Evolutionary conservation across 2,113 vertebrate species (phyloP).

Genomic region (Psilopsiagon aymara): DNA sequence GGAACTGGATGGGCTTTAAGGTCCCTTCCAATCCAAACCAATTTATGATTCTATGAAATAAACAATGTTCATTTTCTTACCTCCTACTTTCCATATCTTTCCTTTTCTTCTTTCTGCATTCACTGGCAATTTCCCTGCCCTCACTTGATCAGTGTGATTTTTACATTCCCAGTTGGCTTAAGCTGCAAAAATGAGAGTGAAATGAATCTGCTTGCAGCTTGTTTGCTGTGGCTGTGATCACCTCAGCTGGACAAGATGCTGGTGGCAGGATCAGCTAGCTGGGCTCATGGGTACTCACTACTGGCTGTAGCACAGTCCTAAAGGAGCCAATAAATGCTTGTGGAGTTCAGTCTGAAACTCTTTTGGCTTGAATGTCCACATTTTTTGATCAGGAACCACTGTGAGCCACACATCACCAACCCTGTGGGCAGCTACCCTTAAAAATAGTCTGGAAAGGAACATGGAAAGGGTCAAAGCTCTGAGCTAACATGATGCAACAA

Average conservation of each 20-base stretch:
- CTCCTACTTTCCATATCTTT: constrained; percentile 5
- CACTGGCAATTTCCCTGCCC: background rate
- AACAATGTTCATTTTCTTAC: background rate
- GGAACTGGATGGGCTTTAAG: background rate
- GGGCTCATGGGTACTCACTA: rapidly evolving
- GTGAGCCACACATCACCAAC: background rate
- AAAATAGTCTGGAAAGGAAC: background rate
- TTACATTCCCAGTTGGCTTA: background rate
- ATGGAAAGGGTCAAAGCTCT: background rate
- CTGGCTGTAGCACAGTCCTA: rapidly evolving
- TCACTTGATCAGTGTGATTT: constrained; percentile 11
- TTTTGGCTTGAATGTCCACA: background rate
- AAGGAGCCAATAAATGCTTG: background rate
- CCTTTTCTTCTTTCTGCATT: background rate
- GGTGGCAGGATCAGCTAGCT: background rate
- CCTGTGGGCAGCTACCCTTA: background rate
- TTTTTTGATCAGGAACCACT: background rate
- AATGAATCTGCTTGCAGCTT: background rate
- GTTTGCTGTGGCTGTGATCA: background rate
- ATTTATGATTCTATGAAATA: background rate
- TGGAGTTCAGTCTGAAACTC: background rate
- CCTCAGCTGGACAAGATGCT: rapidly evolving
- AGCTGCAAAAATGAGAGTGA: background rate
- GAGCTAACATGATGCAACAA: background rate
- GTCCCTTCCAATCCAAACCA: background rate